Evolutionary conservation across 2,888 invertebrate genomes (phyloP), one percentile per base, ranked within the genome.

Genomic region (Pyralis farinalis): DNA sequence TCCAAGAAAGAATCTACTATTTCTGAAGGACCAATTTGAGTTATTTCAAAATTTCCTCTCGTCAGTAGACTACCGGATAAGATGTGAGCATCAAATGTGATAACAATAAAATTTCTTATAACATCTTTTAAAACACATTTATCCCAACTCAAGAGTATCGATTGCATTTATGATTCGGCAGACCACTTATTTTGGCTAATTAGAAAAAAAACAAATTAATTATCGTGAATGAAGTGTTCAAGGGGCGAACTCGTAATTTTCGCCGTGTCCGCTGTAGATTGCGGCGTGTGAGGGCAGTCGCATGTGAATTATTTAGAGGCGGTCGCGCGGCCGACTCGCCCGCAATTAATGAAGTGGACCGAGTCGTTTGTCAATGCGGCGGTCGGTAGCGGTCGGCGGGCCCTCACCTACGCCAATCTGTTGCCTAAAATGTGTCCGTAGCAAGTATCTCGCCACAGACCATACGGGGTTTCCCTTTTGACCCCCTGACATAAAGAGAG

Each of bases 261-360:
- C 61, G 55, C 61, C 51, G 55, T 68, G 67, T 63, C 62, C 63
- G 61, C 53, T 63, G 64, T 71, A 70, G 67, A 71, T 71, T 72
- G 67, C 65, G 65, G 64, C 54, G 65, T 62, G 66, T 63, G 63
- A 71, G 69, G 65, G 64, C 66, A 69, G 65, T 66, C 70, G 71
- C 71, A 71, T 74, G 83, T 79, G 79, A 83, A 85, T 86, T 84
- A 87, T 87, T 84, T 79, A 85, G 76, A 80, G 74, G 75, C 71
- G 79, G 82, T 70, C 64, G 71, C 67, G 67, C 69, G 72, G 73
- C 63, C 74, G 72, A 76, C 69, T 75, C 74, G 70, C 66, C 73
- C 76, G 67, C 82, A 83, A 86, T 85, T 87, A 87, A 85, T 86
- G 82, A 81, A 84, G 78, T 81, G 75, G 73, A 70, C 71, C 70